Evolutionary conservation across 2,113 vertebrate species (phyloP).

Genomic region (Hoplias malabaricus): DNA sequence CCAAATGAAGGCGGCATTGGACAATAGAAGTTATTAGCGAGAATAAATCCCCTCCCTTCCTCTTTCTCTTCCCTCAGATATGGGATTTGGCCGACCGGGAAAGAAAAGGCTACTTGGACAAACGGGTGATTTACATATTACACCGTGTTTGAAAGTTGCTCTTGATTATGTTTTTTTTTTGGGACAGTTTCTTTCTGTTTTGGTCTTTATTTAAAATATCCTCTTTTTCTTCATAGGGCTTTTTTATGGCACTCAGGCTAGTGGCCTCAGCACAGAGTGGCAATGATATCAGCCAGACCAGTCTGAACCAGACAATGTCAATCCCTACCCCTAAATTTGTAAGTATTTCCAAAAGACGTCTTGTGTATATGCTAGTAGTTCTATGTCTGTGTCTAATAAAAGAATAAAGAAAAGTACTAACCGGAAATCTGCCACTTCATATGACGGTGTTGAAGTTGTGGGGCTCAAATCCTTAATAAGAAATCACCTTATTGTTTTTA

Average conservation of each 20-base stretch:
- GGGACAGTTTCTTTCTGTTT: neutral
- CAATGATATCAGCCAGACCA: constrained; percentile 84
- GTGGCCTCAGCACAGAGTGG: constrained; percentile 93
- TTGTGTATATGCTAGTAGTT: too few species aligned
- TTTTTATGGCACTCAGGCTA: constrained; percentile 86
- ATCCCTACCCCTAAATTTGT: constrained; percentile 86
- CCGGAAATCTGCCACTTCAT: too few species aligned
- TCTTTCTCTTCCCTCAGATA: constrained; percentile 76
- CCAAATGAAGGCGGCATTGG: too few species aligned
- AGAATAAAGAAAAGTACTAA: too few species aligned
- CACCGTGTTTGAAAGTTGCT: too few species aligned
- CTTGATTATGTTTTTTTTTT: neutral
- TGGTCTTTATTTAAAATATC: neutral
- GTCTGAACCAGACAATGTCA: constrained; percentile 78
- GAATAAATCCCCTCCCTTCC: too few species aligned
- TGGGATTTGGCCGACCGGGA: constrained; percentile 97
- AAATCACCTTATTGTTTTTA: too few species aligned
- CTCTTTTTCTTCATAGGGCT: constrained; percentile 76
- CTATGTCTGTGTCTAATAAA: too few species aligned
- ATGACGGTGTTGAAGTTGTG: too few species aligned
- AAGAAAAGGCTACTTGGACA: constrained; percentile 93
- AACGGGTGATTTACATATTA: constrained; percentile 76
- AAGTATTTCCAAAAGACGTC: constrained; percentile 75
- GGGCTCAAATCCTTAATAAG: too few species aligned
- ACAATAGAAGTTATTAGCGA: too few species aligned